Conservation (phyloP, 2,888 invertebrate species). For the Rotaria sp. region DNA sequence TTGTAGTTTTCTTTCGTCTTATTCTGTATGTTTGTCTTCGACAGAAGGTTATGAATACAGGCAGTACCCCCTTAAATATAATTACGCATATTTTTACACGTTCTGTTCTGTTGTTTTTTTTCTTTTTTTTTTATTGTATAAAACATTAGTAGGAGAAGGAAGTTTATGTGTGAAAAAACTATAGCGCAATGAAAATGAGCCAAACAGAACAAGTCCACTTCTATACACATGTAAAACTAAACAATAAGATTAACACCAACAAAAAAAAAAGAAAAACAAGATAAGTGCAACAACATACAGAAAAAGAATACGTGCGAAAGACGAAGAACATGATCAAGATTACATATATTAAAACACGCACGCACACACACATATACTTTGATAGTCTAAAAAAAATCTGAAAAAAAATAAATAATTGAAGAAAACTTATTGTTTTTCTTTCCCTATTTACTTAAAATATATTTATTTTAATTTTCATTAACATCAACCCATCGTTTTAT, state of each 20-base stretch:
- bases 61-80: too few relatives aligned
- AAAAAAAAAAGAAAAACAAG: not conserved
- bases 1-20: too few relatives aligned
- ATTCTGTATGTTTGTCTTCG: too few relatives aligned
- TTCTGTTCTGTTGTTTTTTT: too few relatives aligned
- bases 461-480: slow-evolving; percentile 14
- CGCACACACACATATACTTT: not conserved
- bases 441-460: not conserved
- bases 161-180: too few relatives aligned
- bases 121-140: too few relatives aligned
- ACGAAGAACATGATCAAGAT: not conserved
- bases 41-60: too few relatives aligned
- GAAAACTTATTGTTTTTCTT: not conserved
- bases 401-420: not conserved
- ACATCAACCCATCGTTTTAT: slow-evolving; percentile 9
- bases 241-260: not conserved
- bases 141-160: too few relatives aligned
- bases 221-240: not conserved
- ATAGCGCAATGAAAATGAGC: not conserved
- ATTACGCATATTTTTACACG: too few relatives aligned
- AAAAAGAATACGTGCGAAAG: slow-evolving; percentile 1
- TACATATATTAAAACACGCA: not conserved
- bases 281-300: not conserved
- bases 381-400: not conserved
- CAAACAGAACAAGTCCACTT: not conserved